Evolutionary conservation across 2,113 vertebrate species (phyloP), one percentile per base, ranked within the genome.

Genomic region (Pyxicephalus adspersus): DNA sequence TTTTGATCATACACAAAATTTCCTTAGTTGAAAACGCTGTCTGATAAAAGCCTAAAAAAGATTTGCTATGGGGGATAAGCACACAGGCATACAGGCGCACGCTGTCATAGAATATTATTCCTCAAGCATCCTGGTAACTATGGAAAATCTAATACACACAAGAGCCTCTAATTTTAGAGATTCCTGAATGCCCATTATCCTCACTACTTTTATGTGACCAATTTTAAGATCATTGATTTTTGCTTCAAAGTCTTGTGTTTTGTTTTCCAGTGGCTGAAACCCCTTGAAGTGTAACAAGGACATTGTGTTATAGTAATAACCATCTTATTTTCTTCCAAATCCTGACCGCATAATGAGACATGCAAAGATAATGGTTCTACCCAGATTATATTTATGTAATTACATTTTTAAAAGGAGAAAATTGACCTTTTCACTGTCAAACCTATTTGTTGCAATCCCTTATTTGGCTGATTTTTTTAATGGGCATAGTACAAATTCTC

Each of bases 181-280:
- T 67, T 67, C 65, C 23, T 67, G 65, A 67, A 45, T 67, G 31
- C 65, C 34, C 65, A 50, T 22, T 17, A 22, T 67, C 65, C 65
- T 67, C 28, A 67, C 31, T 67, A 68, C 25, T 68, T 68, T 68
- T 68, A 51, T 68, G 34, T 22, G 22, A 25, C 22, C 66, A 68
- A 68, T 34, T 65, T 65, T 65, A 18, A 65, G 64, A n/a, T 34
- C 29, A 65, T 67, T 38, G 34, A 67, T 67, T 67, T 67, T 67
- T 67, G 34, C 65, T 67, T 67, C 65, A 45, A 38, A 67, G 65
- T 67, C 65, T 68, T 68, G 45, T 51, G 38, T 68, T 68, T 68
- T 68, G 38, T 51, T 68, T 68, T 68, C 66, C 66, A 68, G 38
- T 51, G 23, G 51, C 45, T 68, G 66, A 68, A 68, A 68, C 22